Evolutionary conservation across 1,140 invertebrate genomes (phyloP).

Genomic region (Planococcus citri): DNA sequence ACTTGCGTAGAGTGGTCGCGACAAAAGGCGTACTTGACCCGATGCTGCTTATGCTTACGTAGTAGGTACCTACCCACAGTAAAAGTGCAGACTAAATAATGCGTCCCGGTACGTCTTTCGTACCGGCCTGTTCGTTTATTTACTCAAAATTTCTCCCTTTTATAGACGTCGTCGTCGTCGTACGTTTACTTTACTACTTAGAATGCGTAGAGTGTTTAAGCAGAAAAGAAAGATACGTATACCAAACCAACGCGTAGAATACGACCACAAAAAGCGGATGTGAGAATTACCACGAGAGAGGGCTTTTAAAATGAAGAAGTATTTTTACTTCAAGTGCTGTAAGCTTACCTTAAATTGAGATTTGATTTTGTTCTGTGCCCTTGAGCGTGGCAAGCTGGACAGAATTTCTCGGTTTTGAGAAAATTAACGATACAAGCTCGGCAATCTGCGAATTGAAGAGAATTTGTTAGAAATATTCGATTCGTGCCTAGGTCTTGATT

Average conservation of each 20-base stretch:
- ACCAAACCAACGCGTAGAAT: not conserved
- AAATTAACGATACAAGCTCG: slow-evolving; percentile 73
- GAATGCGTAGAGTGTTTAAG: not conserved
- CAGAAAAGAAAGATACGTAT: not conserved
- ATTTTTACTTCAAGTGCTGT: too few relatives aligned
- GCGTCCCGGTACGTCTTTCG: too few relatives aligned
- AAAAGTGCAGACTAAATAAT: too few relatives aligned
- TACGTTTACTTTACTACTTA: not conserved
- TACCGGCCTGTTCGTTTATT: too few relatives aligned
- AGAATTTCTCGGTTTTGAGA: slow-evolving; percentile 59
- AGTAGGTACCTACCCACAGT: too few relatives aligned
- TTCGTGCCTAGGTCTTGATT: not conserved
- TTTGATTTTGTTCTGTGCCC: slow-evolving; percentile 48
- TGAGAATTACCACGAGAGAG: too few relatives aligned
- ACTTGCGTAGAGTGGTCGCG: too few relatives aligned
- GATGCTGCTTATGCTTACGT: too few relatives aligned
- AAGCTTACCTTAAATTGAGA: slow-evolving; percentile 36
- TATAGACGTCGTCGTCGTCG: not conserved
- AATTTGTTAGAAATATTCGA: not conserved
- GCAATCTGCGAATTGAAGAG: slow-evolving; percentile 50
- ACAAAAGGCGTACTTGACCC: too few relatives aligned
- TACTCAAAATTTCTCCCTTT: not conserved
- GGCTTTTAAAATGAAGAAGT: too few relatives aligned
- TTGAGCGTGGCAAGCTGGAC: slow-evolving; percentile 64
- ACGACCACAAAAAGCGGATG: too few relatives aligned